phyloP scores from a whole-genome alignment of 2,888 invertebrate species.

The Aelia acuminata region DNA sequence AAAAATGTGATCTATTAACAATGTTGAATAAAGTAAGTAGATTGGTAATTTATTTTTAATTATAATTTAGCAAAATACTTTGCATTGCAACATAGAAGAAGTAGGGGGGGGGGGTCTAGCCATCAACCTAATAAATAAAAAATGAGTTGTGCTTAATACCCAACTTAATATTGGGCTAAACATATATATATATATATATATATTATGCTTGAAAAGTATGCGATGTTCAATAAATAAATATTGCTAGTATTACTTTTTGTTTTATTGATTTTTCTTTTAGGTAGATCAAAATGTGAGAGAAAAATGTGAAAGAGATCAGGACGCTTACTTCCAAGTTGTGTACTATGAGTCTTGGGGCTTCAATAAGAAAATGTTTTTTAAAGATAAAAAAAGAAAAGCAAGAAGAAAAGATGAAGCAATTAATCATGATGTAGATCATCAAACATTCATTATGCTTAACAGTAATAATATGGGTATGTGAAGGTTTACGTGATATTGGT shows the following conservation, averaged over 20 bases:
- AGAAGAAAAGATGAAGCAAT: not conserved
- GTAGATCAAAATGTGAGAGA: constrained; percentile 48
- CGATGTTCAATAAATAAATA: too few species aligned
- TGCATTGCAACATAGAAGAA: too few species aligned
- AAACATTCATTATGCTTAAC: not conserved
- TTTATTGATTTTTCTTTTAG: not conserved
- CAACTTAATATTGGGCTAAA: too few species aligned
- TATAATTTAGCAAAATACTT: too few species aligned
- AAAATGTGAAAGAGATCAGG: not conserved
- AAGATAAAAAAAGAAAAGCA: not conserved
- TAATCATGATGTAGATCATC: not conserved
- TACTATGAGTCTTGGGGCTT: constrained; percentile 58
- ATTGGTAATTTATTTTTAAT: not conserved
- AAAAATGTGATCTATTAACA: constrained; percentile 8
- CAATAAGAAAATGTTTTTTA: constrained; percentile 51
- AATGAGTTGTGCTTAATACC: too few species aligned
- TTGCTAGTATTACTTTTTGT: too few species aligned
- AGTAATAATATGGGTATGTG: constrained; percentile 29
- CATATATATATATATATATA: too few species aligned
- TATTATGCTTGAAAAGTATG: too few species aligned
- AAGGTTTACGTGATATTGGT: not conserved
- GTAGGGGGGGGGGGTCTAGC: too few species aligned
- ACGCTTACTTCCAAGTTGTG: constrained; percentile 49
- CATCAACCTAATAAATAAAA: too few species aligned
- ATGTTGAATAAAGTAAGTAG: constrained; percentile 44